phyloP scores from a whole-genome alignment of 2,888 invertebrate genomes.

The Ligdia adustata region DNA sequence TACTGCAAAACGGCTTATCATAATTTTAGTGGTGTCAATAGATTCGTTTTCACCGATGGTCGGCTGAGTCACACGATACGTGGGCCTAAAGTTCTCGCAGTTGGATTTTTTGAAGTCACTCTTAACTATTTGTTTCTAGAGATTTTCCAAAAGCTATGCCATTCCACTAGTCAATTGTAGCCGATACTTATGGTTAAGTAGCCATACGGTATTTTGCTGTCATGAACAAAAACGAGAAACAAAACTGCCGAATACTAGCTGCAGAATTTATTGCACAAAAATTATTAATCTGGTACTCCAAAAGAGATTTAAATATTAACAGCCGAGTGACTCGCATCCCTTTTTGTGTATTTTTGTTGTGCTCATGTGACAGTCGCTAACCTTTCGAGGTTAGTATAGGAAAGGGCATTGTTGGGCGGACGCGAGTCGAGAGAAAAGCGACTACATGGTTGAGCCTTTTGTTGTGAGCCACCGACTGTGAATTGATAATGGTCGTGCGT shows the following conservation, averaged over 20 bases:
- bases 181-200: too few species aligned
- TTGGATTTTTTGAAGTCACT: too few species aligned
- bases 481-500: slow-evolving; percentile 70
- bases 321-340: slow-evolving; percentile 20
- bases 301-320: slow-evolving; percentile 25
- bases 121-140: too few species aligned
- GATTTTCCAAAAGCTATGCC: too few species aligned
- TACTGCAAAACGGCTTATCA: too few species aligned
- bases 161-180: too few species aligned
- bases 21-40: too few species aligned
- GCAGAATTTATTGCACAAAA: slow-evolving; percentile 15
- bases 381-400: slow-evolving; percentile 53
- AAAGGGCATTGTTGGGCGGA: slow-evolving; percentile 57
- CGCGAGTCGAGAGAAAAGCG: slow-evolving; percentile 56
- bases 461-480: slow-evolving; percentile 68
- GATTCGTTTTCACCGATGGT: too few species aligned
- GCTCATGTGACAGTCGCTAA: slow-evolving; percentile 40
- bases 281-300: slow-evolving; percentile 25
- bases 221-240: background rate
- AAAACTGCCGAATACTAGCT: background rate
- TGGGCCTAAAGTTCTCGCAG: too few species aligned
- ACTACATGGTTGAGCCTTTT: slow-evolving; percentile 64
- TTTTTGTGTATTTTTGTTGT: slow-evolving; percentile 36
- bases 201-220: too few species aligned
- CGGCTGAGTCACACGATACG: too few species aligned